Evolutionary conservation across 2,113 vertebrate species (phyloP).

Genomic region (Albula goreensis): DNA sequence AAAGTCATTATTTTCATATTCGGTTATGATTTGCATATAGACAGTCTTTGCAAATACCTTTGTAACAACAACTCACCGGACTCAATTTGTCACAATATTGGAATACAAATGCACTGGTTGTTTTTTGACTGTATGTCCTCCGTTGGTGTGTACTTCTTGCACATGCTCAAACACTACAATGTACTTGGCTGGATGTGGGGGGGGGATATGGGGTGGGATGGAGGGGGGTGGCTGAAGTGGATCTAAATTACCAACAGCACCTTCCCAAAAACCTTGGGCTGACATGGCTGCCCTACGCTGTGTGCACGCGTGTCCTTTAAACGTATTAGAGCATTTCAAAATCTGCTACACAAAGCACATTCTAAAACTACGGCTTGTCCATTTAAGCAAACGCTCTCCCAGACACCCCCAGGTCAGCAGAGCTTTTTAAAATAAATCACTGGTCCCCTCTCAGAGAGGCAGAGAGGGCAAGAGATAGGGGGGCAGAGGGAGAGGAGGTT

Average conservation of each 20-base stretch:
- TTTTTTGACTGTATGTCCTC: slow-evolving; percentile 63
- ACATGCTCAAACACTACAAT: slow-evolving; percentile 27
- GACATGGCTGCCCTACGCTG: slow-evolving; percentile 59
- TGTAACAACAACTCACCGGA: slow-evolving; percentile 48
- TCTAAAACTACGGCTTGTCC: slow-evolving; percentile 59
- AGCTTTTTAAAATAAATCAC: slow-evolving; percentile 73
- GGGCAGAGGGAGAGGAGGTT: slow-evolving; percentile 1
- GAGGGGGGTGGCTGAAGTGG: slow-evolving; percentile 59
- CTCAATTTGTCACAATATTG: slow-evolving; percentile 56
- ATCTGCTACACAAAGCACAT: slow-evolving; percentile 75
- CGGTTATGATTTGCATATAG: slow-evolving; percentile 67
- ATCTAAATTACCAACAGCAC: slow-evolving; percentile 69
- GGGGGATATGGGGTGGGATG: too few relatives aligned
- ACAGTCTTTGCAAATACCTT: slow-evolving; percentile 61
- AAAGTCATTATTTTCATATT: slow-evolving; percentile 58
- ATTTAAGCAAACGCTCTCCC: slow-evolving; percentile 63
- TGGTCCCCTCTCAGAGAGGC: slow-evolving; percentile 29
- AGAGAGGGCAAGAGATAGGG: slow-evolving; percentile 34
- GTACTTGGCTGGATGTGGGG: neutral
- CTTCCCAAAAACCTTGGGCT: slow-evolving; percentile 68
- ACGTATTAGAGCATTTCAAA: slow-evolving; percentile 63
- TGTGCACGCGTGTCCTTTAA: slow-evolving; percentile 58
- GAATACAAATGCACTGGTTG: slow-evolving; percentile 29
- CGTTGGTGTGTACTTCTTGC: slow-evolving; percentile 59
- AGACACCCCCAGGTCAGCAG: slow-evolving; percentile 59